Evolutionary conservation across 1,140 invertebrate species (phyloP).

Genomic region (Maniola jurtina): DNA sequence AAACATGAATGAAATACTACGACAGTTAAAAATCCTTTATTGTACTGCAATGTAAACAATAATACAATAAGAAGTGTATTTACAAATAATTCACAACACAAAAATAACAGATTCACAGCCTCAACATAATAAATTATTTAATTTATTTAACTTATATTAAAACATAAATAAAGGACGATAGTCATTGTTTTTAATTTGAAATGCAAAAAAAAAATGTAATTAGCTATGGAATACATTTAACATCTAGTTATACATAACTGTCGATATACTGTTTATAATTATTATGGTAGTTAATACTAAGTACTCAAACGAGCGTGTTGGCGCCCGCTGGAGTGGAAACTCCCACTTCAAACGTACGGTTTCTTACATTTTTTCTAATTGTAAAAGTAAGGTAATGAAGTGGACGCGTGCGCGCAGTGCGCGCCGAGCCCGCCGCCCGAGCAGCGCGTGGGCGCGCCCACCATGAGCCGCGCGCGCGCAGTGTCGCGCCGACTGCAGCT

Average conservation of each 20-base stretch:
- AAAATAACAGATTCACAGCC: neutral
- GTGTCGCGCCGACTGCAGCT: conserved; percentile 10
- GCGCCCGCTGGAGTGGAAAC: conserved; percentile 44
- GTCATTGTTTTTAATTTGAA: too few relatives aligned
- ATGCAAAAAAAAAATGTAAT: neutral
- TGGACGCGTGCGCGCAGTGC: conserved; percentile 43
- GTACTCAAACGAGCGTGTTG: conserved; percentile 13
- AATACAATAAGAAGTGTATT: neutral
- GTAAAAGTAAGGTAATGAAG: conserved; percentile 62
- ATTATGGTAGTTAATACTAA: neutral
- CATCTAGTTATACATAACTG: conserved; percentile 25
- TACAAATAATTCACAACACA: conserved; percentile 4
- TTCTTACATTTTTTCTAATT: conserved; percentile 54
- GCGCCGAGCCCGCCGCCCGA: neutral
- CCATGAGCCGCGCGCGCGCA: conserved; percentile 11
- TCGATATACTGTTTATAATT: conserved; percentile 25
- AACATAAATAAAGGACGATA: neutral
- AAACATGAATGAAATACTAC: too few relatives aligned
- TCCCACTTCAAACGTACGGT: conserved; percentile 34
- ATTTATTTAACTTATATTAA: neutral
- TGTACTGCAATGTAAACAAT: too few relatives aligned
- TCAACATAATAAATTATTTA: neutral
- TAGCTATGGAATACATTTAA: neutral
- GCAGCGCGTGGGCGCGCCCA: conserved; percentile 30
- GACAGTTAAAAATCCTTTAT: too few relatives aligned